A percentile compares a stretch with the other conserved stretches of the same genome.
Evolutionary conservation across 64 coral and sea anemone species (phyloP).

Genomic region (Stichodactyla helianthus): DNA sequence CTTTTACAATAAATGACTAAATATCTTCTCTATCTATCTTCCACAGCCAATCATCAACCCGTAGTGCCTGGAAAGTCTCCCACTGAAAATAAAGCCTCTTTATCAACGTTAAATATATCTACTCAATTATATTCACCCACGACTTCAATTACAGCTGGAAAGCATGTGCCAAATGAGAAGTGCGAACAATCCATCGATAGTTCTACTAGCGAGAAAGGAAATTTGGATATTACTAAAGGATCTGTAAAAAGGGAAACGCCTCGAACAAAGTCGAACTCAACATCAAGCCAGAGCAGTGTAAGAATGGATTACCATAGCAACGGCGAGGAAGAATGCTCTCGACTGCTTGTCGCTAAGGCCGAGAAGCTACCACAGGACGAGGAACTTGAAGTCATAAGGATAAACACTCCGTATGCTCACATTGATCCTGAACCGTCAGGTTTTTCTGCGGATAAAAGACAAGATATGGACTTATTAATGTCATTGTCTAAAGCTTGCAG

Average conservation of each 20-base stretch:
- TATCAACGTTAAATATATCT: not conserved
- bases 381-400: slow-evolving; percentile 17
- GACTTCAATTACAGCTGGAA: not conserved
- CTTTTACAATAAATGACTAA: too few species aligned
- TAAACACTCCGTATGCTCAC: not conserved
- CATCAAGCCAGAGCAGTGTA: not conserved
- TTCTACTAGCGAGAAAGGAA: not conserved
- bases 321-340: not conserved
- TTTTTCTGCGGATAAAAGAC: not conserved
- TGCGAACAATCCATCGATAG: not conserved
- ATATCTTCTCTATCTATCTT: not conserved
- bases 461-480: slow-evolving; percentile 14
- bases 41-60: not conserved
- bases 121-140: not conserved
- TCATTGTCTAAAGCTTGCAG: not conserved
- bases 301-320: not conserved
- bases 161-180: not conserved
- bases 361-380: slow-evolving; percentile 25
- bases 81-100: not conserved
- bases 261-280: not conserved
- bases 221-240: not conserved
- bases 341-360: slow-evolving; percentile 11
- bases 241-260: not conserved
- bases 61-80: not conserved
- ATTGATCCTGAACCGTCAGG: not conserved